A percentile compares a stretch with the other conserved stretches of the same genome.
Conservation (phyloP, 1,140 invertebrate species). For the Panonychus citri region DNA sequence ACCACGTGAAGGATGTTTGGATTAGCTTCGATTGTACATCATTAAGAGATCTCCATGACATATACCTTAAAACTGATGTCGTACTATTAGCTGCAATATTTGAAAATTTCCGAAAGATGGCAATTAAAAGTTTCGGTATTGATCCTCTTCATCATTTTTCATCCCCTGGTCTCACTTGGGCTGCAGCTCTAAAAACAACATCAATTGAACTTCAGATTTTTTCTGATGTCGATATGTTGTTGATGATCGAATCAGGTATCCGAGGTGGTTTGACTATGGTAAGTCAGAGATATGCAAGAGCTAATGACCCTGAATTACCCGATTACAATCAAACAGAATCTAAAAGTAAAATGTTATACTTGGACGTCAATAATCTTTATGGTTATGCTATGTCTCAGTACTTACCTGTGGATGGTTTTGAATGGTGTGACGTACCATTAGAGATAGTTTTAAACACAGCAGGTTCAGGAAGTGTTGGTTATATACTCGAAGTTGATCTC, state of each 20-base stretch:
- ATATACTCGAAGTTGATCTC: constrained; percentile 16
- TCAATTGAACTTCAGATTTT: constrained; percentile 15
- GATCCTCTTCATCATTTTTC: constrained; percentile 18
- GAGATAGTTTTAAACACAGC: background rate
- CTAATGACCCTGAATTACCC: background rate
- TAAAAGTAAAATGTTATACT: constrained; percentile 14
- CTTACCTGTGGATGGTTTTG: constrained; percentile 6
- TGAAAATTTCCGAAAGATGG: background rate
- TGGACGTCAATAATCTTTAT: constrained; percentile 16
- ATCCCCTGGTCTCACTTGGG: constrained; percentile 12
- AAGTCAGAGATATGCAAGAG: background rate
- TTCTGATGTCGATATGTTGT: constrained; percentile 14
- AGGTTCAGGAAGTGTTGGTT: background rate
- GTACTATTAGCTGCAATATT: background rate
- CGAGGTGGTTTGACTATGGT: background rate
- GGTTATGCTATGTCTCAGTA: constrained; percentile 11
- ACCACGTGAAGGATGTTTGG: background rate
- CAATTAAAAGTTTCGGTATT: constrained; percentile 8
- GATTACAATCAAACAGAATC: constrained; percentile 3
- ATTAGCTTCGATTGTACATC: background rate
- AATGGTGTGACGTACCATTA: background rate
- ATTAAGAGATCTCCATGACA: background rate
- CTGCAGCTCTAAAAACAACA: constrained; percentile 14
- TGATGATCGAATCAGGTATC: constrained; percentile 17
- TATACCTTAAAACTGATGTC: background rate